These are phyloP conservation scores for Microctenopoma stevenorrisi DNA, from an alignment of 2,797 vertebrate genomes.

Conservation along the genomic window DNA sequence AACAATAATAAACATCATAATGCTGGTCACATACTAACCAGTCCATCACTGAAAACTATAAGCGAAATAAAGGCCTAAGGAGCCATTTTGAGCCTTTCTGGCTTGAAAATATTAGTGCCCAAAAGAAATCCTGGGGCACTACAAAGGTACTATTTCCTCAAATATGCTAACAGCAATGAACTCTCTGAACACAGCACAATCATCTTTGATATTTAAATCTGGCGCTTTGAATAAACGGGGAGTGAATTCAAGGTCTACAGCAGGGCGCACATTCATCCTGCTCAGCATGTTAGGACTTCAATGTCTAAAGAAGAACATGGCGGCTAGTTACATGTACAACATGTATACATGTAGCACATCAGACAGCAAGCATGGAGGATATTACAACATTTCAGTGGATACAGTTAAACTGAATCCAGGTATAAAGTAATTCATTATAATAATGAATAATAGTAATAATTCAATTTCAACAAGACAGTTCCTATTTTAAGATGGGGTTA, in stretches of 20 bases:
- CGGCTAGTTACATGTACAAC: constrained; percentile 16
- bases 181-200: constrained; percentile 52
- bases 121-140: constrained; percentile 65
- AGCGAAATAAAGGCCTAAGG: constrained; percentile 21
- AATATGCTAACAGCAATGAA: constrained; percentile 65
- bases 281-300: constrained; percentile 56
- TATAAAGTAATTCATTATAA: background rate
- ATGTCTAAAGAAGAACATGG: constrained; percentile 48
- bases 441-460: background rate
- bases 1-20: constrained; percentile 6
- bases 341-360: constrained; percentile 14
- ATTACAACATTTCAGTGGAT: background rate
- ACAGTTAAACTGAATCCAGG: background rate
- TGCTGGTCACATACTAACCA: constrained; percentile 40
- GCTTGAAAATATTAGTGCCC: constrained; percentile 58
- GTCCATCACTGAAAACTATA: constrained; percentile 27
- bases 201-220: constrained; percentile 84
- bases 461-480: background rate
- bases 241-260: constrained; percentile 58
- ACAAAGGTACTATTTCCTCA: constrained; percentile 69
- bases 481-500: constrained; percentile 7
- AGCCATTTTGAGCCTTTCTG: constrained; percentile 33
- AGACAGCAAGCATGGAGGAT: background rate
- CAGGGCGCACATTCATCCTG: constrained; percentile 50
- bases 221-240: constrained; percentile 64